Base-by-base conservation (phyloP, 2,797 vertebrate species). In the Myotis vivesi region DNA sequence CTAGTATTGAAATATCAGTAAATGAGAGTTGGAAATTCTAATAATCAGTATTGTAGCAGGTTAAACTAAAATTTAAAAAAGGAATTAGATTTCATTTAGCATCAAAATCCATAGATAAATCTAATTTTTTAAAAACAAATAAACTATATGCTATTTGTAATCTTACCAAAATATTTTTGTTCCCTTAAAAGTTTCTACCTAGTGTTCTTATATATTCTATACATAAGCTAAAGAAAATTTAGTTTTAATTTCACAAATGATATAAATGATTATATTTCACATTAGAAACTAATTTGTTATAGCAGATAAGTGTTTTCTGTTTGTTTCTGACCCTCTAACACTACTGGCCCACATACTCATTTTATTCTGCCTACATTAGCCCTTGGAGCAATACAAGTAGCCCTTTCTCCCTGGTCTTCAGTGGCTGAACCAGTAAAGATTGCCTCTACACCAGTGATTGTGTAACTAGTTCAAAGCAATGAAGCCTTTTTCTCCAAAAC, bases 1-100 rank as follows among this genome's bases (percentile, higher is more conserved):
- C 44, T 44, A 44, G 44, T 84, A 92, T 87, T 88, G 38, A 94
- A 91, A 81, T 90, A 59, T 87, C 44, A 44, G 36, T 87, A 68
- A 41, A 75, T 4, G 41, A 81, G 68, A 66, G 41, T 49, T 89
- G 83, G 85, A 96, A 92, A 89, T 79, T 13, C 19, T 76, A 49
- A 44, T 73, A 62, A 8, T 92, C 19, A 76, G 4, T 57, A 41
- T 41, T 23, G 28, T 69, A 38, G 25, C 84, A 23, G 4, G 22
- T 38, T 68, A n/a, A 81, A 87, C 81, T 93, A 41, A 22, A 36
- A 53, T 93, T 95, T 84, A 1, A 38, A 82, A 93, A 87, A 36
- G 20, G 36, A 92, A 84, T 71, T 93, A 41, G 12, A 46, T 92
- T 85, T 91, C 6, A 86, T 88, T 49, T 96, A 84, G 59, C 33